Percentiles rank a stretch among this genome's conserved stretches.
phyloP scores from a whole-genome alignment of 2,888 invertebrate genomes.

The Parnassius orleans region DNA sequence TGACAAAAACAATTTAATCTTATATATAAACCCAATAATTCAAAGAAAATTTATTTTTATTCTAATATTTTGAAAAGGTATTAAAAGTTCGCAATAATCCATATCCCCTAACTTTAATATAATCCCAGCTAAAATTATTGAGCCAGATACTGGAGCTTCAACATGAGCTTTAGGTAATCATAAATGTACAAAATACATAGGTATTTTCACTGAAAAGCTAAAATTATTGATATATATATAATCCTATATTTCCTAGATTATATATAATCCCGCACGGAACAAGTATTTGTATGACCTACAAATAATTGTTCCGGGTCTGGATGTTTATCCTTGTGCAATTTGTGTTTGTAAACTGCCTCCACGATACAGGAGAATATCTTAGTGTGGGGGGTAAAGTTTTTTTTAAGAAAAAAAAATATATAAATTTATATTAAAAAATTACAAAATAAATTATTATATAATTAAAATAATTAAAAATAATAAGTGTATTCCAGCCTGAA shows the following conservation, averaged over 20 bases:
- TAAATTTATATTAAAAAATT: conserved; percentile 60
- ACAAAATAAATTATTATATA: conserved; percentile 78
- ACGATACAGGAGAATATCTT: too few relatives aligned
- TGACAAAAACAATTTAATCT: conserved; percentile 84
- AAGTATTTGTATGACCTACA: too few relatives aligned
- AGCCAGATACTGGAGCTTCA: too few relatives aligned
- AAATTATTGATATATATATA: conserved; percentile 79
- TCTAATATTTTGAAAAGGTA: conserved; percentile 67
- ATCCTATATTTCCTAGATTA: too few relatives aligned
- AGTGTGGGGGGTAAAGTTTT: too few relatives aligned
- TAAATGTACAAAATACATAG: conserved; percentile 85
- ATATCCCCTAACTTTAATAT: conserved; percentile 85
- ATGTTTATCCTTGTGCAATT: too few relatives aligned
- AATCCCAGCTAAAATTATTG: too few relatives aligned
- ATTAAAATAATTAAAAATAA: conserved; percentile 61
- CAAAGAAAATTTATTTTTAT: conserved; percentile 76
- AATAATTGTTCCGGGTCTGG: too few relatives aligned
- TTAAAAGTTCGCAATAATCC: conserved; percentile 82
- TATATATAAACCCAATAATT: conserved; percentile 78
- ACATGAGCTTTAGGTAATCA: conserved; percentile 89
- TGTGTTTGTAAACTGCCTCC: too few relatives aligned
- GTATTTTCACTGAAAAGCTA: conserved; percentile 86
- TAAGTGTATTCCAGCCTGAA: too few relatives aligned
- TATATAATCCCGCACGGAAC: too few relatives aligned
- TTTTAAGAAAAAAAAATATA: too few relatives aligned